Conservation (phyloP, 2,888 invertebrate genomes). For the Caenorhabditis zanzibari region DNA sequence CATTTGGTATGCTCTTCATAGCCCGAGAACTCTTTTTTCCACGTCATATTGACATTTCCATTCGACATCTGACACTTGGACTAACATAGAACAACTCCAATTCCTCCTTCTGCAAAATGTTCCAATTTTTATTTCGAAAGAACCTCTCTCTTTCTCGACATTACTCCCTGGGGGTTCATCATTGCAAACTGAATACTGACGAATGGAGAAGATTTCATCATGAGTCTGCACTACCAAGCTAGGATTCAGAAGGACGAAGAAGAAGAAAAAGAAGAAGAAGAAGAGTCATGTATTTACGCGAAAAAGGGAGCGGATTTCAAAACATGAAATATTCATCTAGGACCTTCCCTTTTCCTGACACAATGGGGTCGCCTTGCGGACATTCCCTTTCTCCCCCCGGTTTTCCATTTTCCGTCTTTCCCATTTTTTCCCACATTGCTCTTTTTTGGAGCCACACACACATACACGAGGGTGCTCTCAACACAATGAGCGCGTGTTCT, state of each 20-base stretch:
- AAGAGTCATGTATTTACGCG: conserved; percentile 52
- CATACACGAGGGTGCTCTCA: conserved; percentile 19
- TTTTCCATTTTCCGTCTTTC: conserved; percentile 12
- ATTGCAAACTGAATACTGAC: conserved; percentile 26
- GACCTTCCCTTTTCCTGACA: conserved; percentile 54
- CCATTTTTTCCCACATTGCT: conserved; percentile 54
- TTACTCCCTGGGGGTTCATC: conserved; percentile 45
- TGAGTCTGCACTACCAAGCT: conserved; percentile 28
- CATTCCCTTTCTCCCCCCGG: background rate
- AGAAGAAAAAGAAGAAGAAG: conserved; percentile 6
- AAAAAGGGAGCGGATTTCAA: conserved; percentile 56
- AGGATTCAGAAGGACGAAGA: conserved; percentile 5
- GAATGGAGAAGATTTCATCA: conserved; percentile 54
- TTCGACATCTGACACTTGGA: conserved; percentile 43
- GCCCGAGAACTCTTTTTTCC: conserved; percentile 3
- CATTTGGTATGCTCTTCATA: conserved; percentile 9
- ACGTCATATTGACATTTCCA: conserved; percentile 43
- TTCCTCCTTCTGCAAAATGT: conserved; percentile 10
- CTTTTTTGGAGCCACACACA: conserved; percentile 53
- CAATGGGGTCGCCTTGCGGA: conserved; percentile 45
- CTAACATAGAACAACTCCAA: background rate
- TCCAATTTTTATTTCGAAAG: conserved; percentile 33
- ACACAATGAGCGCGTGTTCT: conserved; percentile 33
- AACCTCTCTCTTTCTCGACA: conserved; percentile 12
- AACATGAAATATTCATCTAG: conserved; percentile 63